These are phyloP conservation scores for Drosophila pseudoobscura DNA, from an alignment of 1,140 invertebrate species.

Conservation along the genomic window DNA sequence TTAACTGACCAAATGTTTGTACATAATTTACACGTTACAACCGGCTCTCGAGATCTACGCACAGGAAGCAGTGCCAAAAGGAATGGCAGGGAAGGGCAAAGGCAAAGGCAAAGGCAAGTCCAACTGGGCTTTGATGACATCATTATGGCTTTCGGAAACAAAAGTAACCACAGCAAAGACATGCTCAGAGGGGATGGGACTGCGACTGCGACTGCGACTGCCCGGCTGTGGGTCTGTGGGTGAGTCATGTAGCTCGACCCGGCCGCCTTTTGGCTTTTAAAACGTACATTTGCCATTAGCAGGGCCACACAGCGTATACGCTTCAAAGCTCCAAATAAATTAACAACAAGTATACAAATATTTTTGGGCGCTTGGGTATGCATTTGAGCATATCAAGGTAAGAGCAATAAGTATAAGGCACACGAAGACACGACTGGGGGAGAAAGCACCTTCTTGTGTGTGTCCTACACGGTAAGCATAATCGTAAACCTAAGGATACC, in stretches of 20 bases:
- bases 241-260: conserved; percentile 54
- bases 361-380: conserved; percentile 18
- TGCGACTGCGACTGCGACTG: neutral
- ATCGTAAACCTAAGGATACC: conserved; percentile 27
- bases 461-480: conserved; percentile 12
- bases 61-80: conserved; percentile 11
- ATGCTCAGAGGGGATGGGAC: neutral
- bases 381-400: conserved; percentile 45
- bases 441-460: neutral
- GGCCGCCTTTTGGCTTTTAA: conserved; percentile 73
- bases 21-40: conserved; percentile 74
- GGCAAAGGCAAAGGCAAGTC: conserved; percentile 15
- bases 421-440: neutral
- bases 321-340: conserved; percentile 54
- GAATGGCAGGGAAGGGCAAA: neutral
- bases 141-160: conserved; percentile 76
- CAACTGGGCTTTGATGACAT: conserved; percentile 63
- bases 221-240: conserved; percentile 23
- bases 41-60: conserved; percentile 53
- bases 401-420: conserved; percentile 29
- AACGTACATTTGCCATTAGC: conserved; percentile 80
- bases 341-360: conserved; percentile 27
- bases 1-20: conserved; percentile 61
- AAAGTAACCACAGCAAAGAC: conserved; percentile 67
- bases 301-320: conserved; percentile 71